These are phyloP conservation scores for Morphnarchus princeps DNA, from an alignment of 2,113 vertebrate genomes.

Conservation along the genomic window DNA sequence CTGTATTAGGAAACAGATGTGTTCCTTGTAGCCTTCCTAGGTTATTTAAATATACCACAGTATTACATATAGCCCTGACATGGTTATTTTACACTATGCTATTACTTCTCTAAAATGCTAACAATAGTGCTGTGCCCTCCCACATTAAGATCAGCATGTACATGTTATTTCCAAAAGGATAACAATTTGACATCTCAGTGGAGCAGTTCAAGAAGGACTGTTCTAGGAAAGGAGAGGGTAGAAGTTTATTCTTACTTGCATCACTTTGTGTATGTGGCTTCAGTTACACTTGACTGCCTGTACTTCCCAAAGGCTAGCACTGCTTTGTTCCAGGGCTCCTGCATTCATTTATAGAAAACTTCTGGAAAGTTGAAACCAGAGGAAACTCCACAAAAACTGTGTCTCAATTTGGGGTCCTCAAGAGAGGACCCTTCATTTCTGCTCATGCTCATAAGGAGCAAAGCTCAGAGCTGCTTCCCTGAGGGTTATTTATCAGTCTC, in stretches of 20 bases:
- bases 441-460: accelerated
- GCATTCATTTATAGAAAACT: background rate
- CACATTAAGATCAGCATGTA: background rate
- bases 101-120: background rate
- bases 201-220: background rate
- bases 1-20: background rate
- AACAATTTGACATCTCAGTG: background rate
- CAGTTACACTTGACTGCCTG: background rate
- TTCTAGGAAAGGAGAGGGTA: background rate
- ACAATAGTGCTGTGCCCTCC: background rate
- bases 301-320: background rate
- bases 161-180: background rate
- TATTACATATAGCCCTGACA: background rate
- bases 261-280: background rate
- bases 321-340: background rate
- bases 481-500: background rate
- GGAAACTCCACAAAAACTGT: background rate
- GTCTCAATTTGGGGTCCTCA: background rate
- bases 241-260: background rate
- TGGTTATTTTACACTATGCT: background rate
- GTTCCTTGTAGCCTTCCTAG: background rate
- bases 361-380: background rate
- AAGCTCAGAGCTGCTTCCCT: background rate
- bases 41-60: background rate
- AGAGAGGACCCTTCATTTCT: background rate